Evolutionary conservation across 2,888 invertebrate genomes (phyloP).

Genomic region (Drosophila vallismaia): DNA sequence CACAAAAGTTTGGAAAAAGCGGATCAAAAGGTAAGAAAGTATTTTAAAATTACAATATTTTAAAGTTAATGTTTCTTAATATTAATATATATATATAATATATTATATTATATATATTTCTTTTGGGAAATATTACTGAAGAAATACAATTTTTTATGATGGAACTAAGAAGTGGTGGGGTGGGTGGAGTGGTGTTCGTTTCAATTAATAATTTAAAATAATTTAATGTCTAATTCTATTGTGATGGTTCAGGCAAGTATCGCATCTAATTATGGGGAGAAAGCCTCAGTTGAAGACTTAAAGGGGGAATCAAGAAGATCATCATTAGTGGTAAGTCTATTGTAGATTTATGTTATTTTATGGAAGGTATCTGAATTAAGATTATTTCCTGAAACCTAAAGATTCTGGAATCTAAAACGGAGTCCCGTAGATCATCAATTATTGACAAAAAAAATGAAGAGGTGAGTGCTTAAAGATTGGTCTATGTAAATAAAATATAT

Average conservation of each 20-base stretch:
- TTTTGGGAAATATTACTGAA: no score
- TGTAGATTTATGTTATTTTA: slow-evolving; percentile 1
- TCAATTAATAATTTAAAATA: no score
- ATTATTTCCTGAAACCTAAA: slow-evolving; percentile 27
- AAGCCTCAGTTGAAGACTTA: slow-evolving; percentile 62
- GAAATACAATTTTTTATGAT: no score
- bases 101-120: not conserved
- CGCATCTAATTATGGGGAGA: slow-evolving; percentile 63
- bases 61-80: not conserved
- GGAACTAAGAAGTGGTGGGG: no score
- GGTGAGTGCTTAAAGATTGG: slow-evolving; percentile 61
- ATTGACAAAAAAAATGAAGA: slow-evolving; percentile 79
- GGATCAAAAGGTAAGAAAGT: slow-evolving; percentile 70
- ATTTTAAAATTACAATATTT: not conserved
- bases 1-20: slow-evolving; percentile 74
- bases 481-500: not conserved
- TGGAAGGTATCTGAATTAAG: not conserved
- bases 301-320: slow-evolving; percentile 79
- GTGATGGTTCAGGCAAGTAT: slow-evolving; percentile 58
- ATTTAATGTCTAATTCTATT: not conserved
- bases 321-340: slow-evolving; percentile 77
- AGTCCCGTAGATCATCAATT: slow-evolving; percentile 79
- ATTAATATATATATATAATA: not conserved
- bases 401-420: slow-evolving; percentile 74
- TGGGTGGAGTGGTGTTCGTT: no score